Conservation (phyloP, 2,797 vertebrate species). For the Discoglossus pictus region DNA sequence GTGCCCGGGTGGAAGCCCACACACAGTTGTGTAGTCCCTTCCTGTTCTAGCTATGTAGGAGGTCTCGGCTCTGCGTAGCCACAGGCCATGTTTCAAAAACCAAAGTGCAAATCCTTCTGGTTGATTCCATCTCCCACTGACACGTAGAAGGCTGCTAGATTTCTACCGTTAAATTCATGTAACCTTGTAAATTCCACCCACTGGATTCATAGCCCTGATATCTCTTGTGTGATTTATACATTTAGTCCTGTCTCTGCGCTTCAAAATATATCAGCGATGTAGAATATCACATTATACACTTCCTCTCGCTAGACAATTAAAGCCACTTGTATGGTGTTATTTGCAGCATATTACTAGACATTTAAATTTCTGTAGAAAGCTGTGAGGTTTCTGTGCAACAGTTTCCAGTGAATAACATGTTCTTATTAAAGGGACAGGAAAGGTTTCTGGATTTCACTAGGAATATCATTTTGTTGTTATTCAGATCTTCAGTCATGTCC, state of each 20-base stretch:
- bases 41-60: constrained; percentile 36
- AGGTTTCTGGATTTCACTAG: too few relatives aligned
- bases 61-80: constrained; percentile 38
- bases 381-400: too few relatives aligned
- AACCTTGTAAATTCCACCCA: constrained; percentile 16
- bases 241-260: background rate
- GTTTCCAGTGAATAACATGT: too few relatives aligned
- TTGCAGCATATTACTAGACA: too few relatives aligned
- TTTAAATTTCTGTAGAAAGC: too few relatives aligned
- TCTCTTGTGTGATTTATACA: constrained; percentile 4
- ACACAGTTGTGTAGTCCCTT: constrained; percentile 38
- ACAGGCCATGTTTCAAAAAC: constrained; percentile 46
- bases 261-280: background rate
- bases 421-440: too few relatives aligned
- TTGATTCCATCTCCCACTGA: constrained; percentile 43
- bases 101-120: constrained; percentile 48
- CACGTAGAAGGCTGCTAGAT: constrained; percentile 28
- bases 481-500: too few relatives aligned
- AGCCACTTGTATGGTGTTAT: background rate
- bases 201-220: constrained; percentile 3
- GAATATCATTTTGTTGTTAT: too few relatives aligned
- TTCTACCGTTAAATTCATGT: constrained; percentile 22
- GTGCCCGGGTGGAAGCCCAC: constrained; percentile 28
- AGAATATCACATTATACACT: background rate
- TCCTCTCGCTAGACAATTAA: background rate